A percentile compares a stretch with the other conserved stretches of the same genome.
Conservation (phyloP, 2,888 invertebrate genomes). For the Sphaerophoria taeniata region DNA sequence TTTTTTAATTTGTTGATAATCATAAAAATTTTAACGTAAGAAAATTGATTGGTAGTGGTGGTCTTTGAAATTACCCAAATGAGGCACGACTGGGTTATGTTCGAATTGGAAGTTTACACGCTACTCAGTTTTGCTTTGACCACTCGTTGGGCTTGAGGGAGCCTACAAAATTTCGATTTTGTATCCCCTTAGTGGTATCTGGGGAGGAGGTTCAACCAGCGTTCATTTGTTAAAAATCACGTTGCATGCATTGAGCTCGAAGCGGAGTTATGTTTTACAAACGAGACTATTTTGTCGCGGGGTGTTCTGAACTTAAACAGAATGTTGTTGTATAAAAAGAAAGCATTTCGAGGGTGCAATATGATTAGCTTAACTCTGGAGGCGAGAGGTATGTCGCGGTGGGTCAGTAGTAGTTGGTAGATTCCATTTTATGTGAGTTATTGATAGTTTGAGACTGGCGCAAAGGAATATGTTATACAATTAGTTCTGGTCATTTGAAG, state of each 20-base stretch:
- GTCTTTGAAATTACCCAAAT: constrained; percentile 3
- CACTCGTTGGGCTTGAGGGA: no score
- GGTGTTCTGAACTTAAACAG: no score
- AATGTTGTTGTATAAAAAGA: background rate
- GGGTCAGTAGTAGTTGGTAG: no score
- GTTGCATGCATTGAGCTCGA: background rate
- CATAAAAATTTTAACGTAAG: constrained; percentile 21
- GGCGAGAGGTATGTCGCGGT: no score
- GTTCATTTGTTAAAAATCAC: background rate
- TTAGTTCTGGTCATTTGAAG: no score
- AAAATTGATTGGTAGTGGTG: constrained; percentile 26
- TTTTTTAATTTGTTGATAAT: constrained; percentile 16
- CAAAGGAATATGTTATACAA: no score
- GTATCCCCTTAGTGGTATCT: background rate
- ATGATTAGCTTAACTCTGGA: no score
- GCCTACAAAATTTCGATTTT: no score
- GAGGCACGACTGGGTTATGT: background rate
- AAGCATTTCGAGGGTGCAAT: no score
- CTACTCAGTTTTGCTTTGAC: background rate
- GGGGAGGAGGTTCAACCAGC: background rate
- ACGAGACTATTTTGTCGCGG: background rate
- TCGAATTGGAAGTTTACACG: background rate
- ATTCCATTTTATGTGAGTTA: no score
- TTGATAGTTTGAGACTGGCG: no score
- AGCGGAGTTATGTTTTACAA: constrained; percentile 1